Conservation (phyloP, 2,797 vertebrate species). For the Spatula versicolor region DNA sequence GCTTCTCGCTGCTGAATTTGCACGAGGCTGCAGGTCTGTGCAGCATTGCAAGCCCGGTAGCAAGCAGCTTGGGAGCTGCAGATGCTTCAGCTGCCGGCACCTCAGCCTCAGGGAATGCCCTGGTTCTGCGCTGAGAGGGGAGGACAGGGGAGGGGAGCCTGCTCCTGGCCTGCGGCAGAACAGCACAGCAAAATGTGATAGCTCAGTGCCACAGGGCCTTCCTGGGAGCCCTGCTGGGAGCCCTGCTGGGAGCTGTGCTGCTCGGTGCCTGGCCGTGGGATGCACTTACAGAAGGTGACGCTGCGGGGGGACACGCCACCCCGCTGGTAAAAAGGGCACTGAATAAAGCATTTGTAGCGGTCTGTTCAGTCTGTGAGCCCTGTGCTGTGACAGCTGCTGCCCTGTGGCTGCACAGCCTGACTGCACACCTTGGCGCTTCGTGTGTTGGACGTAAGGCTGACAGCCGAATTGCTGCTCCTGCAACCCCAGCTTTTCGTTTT, state of each 20-base stretch:
- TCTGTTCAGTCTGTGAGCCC: background rate
- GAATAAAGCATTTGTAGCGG: background rate
- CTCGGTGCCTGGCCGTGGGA: background rate
- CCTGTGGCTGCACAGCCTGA: background rate
- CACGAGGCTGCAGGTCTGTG: fast-evolving
- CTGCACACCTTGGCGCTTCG: fast-evolving
- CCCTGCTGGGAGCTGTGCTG: background rate
- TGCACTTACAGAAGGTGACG: fast-evolving
- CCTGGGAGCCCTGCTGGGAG: background rate
- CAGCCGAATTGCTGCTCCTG: fast-evolving
- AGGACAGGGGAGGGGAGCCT: fast-evolving
- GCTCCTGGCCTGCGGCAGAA: fast-evolving
- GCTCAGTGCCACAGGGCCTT: background rate
- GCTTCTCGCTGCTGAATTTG: background rate
- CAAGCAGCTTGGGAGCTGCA: background rate
- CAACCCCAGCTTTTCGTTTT: background rate
- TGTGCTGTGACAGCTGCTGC: background rate
- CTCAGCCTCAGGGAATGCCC: background rate
- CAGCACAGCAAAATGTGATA: background rate
- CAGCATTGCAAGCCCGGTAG: background rate
- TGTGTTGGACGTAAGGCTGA: background rate
- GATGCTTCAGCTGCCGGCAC: background rate
- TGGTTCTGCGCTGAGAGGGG: fast-evolving
- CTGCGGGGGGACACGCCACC: fast-evolving
- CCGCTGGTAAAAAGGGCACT: background rate